Percentiles rank a stretch among this genome's conserved stretches.
Conservation (phyloP, 2,797 vertebrate genomes). For the Somateria mollissima region DNA sequence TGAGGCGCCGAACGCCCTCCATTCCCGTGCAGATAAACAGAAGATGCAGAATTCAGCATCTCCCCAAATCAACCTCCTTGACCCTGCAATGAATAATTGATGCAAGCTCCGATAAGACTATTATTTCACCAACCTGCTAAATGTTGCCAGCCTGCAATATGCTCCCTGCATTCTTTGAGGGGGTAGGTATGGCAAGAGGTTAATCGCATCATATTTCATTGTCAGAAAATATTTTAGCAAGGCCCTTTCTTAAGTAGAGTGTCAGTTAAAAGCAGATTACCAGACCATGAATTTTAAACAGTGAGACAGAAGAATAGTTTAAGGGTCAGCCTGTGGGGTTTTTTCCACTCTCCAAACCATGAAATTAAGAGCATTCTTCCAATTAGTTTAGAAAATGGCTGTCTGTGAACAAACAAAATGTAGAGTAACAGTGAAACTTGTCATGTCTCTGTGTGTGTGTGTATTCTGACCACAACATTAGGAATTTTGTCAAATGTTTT, state of each 20-base stretch:
- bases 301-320: neutral
- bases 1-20: neutral
- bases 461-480: neutral
- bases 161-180: neutral
- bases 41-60: neutral
- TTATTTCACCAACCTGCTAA: neutral
- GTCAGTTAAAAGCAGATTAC: neutral
- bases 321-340: neutral
- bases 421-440: neutral
- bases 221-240: conserved; percentile 1
- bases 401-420: neutral
- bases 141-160: neutral
- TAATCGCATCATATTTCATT: conserved; percentile 41
- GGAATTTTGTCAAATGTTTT: neutral
- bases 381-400: neutral
- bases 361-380: neutral
- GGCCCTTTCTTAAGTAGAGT: neutral
- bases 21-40: neutral
- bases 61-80: neutral
- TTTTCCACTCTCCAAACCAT: neutral
- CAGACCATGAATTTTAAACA: neutral
- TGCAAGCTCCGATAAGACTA: neutral
- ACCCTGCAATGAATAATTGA: neutral
- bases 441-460: neutral
- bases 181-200: neutral